phyloP scores from a whole-genome alignment of 2,113 vertebrate species.

The Oryzias melastigma region DNA sequence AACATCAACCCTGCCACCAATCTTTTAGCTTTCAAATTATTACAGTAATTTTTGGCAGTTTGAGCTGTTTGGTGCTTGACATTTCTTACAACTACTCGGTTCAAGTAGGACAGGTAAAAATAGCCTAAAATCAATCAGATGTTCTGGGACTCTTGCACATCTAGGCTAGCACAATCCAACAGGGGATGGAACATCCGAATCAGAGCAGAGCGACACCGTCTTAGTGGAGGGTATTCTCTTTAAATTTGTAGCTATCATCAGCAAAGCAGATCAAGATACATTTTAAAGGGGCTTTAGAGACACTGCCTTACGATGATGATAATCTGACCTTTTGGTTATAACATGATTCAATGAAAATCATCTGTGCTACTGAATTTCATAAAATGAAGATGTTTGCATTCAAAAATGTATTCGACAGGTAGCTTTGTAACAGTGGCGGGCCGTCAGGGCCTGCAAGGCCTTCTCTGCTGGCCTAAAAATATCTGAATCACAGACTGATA shows the following conservation, averaged over 20 bases:
- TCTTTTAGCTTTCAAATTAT: constrained; percentile 33
- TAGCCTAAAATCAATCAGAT: constrained; percentile 79
- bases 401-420: constrained; percentile 31
- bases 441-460: too few species aligned
- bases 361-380: constrained; percentile 49
- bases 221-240: constrained; percentile 44
- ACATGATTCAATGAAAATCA: constrained; percentile 54
- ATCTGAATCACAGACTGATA: too few species aligned
- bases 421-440: too few species aligned
- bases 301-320: constrained; percentile 54
- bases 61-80: constrained; percentile 41
- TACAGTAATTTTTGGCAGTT: constrained; percentile 29
- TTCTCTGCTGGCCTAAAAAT: too few species aligned
- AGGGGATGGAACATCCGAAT: constrained; percentile 60
- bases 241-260: constrained; percentile 39
- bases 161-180: constrained; percentile 70
- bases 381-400: constrained; percentile 54
- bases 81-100: constrained; percentile 69
- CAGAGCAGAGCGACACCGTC: constrained; percentile 41
- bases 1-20: constrained; percentile 17
- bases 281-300: constrained; percentile 63
- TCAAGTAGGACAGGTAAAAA: constrained; percentile 82
- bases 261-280: constrained; percentile 47
- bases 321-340: constrained; percentile 63
- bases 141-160: constrained; percentile 65